Evolutionary conservation across 2,888 invertebrate genomes (phyloP).

Genomic region (Schrankia costaestrigalis): DNA sequence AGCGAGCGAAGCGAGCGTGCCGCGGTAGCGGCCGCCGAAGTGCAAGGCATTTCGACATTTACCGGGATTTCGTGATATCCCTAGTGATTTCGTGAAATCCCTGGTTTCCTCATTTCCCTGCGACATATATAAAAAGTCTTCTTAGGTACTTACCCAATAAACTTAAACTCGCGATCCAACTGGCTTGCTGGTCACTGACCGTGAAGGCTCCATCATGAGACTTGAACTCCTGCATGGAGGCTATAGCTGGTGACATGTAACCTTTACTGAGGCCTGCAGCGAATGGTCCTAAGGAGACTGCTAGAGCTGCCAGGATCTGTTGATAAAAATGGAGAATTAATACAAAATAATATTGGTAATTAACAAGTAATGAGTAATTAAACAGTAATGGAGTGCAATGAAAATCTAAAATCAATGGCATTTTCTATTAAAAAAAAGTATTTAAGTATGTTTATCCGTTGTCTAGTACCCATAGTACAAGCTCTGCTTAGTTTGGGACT

Average conservation of each 20-base stretch:
- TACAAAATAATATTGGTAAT: constrained; percentile 5
- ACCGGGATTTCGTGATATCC: too few relatives aligned
- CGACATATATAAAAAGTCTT: too few relatives aligned
- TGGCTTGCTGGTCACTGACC: constrained; percentile 87
- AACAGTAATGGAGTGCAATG: constrained; percentile 8
- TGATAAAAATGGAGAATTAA: constrained; percentile 4
- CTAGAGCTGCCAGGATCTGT: constrained; percentile 88
- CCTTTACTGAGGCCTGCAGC: constrained; percentile 90
- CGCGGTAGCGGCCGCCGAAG: too few relatives aligned
- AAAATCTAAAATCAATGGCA: too few relatives aligned
- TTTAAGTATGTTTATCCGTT: too few relatives aligned
- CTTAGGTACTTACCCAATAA: constrained; percentile 71
- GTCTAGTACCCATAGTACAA: too few relatives aligned
- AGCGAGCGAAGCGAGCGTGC: too few relatives aligned
- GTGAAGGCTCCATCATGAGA: constrained; percentile 68
- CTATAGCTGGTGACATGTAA: constrained; percentile 90
- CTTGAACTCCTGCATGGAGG: constrained; percentile 84
- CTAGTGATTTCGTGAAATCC: too few relatives aligned
- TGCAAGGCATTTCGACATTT: too few relatives aligned
- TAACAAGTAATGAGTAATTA: constrained; percentile 14
- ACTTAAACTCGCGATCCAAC: constrained; percentile 90
- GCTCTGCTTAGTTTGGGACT: too few relatives aligned
- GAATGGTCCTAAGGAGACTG: constrained; percentile 89
- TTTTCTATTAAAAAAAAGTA: too few relatives aligned
- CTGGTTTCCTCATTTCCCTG: too few relatives aligned